Evolutionary conservation across 2,888 invertebrate genomes (phyloP), one percentile per base, ranked within the genome.

Genomic region (Drosophila algonquin): DNA sequence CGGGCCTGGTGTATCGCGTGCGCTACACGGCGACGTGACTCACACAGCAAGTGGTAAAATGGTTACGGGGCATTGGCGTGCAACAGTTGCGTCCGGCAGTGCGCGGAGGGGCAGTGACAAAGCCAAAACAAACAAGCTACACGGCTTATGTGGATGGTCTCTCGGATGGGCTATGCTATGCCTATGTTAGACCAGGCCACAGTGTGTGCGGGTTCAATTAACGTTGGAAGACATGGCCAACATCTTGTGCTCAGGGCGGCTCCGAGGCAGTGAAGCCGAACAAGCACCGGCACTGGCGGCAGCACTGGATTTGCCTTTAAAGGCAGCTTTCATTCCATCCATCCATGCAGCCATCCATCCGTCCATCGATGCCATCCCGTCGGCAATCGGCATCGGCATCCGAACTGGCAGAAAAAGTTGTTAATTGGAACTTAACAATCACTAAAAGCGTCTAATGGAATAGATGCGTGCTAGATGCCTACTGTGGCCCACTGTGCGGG

Each of bases 371-470:
- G 65, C 52, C 65, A 63, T 35, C 40, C 40, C 40, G 40, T 14
- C 40, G 61, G 60, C 63, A 62, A 62, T 50, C 63, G 12, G 63
- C 63, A 63, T 63, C 50, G 12, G 62, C 63, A 12, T 35, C 12
- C 35, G 35, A 63, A 44, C 79, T 73, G 72, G 77, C 74, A 77
- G 62, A 80, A 82, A 89, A 85, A 87, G 80, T 90, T 89, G 89
- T 87, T 90, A 89, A 90, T 90, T 90, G 89, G 89, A 90, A 83
- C 88, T 90, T 87, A 89, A 90, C 87, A 89, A 89, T 89, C 83
- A 80, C 82, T 79, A 86, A 87, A 87, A 81, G 81, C 88, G 76
- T 73, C 81, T 89, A 89, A 89, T 89, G 85, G 89, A 63, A 89
- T 89, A 83, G 89, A 67, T 73, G 73, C 64, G 73, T 65, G 59